Evolutionary conservation across 2,797 vertebrate genomes (phyloP).

Genomic region (Cyclura pinguis): DNA sequence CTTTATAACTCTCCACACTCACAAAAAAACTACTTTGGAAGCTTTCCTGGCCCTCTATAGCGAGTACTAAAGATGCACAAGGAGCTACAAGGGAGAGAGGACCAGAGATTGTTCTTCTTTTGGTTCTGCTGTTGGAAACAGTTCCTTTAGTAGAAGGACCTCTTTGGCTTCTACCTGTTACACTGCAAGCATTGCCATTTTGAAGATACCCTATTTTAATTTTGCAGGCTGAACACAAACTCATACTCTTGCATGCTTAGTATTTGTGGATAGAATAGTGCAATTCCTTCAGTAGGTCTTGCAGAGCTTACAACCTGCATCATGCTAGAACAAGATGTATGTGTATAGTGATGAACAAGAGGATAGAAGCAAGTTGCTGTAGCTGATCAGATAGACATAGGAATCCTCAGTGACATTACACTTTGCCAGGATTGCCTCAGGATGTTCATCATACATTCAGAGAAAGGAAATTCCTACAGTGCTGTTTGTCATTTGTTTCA

Average conservation of each 20-base stretch:
- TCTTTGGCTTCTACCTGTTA: not conserved
- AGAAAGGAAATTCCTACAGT: conserved; percentile 30
- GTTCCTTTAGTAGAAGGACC: not conserved
- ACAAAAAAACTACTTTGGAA: too few relatives aligned
- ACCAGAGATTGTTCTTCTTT: not conserved
- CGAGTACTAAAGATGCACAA: too few relatives aligned
- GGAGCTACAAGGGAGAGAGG: too few relatives aligned
- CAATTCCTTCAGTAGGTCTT: not conserved
- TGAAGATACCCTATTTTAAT: conserved; percentile 14
- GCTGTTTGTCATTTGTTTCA: not conserved
- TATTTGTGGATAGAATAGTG: not conserved
- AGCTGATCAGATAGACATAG: conserved; percentile 32
- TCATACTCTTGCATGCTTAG: not conserved
- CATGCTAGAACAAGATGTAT: not conserved
- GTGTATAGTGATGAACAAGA: not conserved
- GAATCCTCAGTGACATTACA: conserved; percentile 38
- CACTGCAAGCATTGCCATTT: not conserved
- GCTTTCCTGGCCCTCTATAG: too few relatives aligned
- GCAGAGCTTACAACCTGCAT: not conserved
- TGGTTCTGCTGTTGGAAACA: not conserved
- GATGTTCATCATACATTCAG: conserved; percentile 28
- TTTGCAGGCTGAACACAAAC: not conserved
- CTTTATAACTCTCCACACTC: too few relatives aligned
- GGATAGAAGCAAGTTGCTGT: conserved; percentile 3
- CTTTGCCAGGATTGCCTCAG: not conserved